Evolutionary conservation across 1,140 invertebrate species (phyloP).

Genomic region (Mya arenaria): DNA sequence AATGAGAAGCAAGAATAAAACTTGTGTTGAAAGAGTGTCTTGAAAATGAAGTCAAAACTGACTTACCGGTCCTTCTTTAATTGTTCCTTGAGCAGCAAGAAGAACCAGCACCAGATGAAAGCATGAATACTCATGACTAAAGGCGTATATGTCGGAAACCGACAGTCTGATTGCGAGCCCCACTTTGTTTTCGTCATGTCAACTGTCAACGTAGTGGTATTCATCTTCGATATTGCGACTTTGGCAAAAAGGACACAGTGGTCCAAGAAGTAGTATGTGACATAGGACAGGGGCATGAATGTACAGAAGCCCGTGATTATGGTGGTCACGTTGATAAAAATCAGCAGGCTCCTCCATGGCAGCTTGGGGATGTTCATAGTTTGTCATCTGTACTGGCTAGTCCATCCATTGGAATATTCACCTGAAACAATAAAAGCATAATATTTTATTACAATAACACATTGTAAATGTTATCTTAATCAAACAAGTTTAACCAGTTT

Average conservation of each 20-base stretch:
- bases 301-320: slow-evolving; percentile 50
- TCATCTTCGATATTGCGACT: neutral
- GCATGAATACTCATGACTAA: slow-evolving; percentile 17
- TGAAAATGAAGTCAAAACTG: neutral
- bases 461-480: no score
- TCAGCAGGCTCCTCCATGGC: slow-evolving; percentile 31
- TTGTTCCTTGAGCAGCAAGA: slow-evolving; percentile 32
- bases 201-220: slow-evolving; percentile 12
- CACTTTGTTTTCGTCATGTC: slow-evolving; percentile 25
- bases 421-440: no score
- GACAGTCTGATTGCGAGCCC: slow-evolving; percentile 16
- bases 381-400: neutral
- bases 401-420: neutral
- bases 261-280: slow-evolving; percentile 21
- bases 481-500: no score
- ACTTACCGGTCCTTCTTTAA: slow-evolving; percentile 48
- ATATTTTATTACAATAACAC: no score
- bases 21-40: no score
- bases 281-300: slow-evolving; percentile 39
- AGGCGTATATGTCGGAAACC: slow-evolving; percentile 28
- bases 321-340: slow-evolving; percentile 13
- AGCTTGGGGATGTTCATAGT: neutral
- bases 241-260: slow-evolving; percentile 37
- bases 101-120: slow-evolving; percentile 52
- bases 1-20: no score